A percentile compares a stretch with the other conserved stretches of the same genome.
These are phyloP conservation scores for Campylomormyrus numenius DNA, from an alignment of 2,113 vertebrate genomes.

Conservation along the genomic window DNA sequence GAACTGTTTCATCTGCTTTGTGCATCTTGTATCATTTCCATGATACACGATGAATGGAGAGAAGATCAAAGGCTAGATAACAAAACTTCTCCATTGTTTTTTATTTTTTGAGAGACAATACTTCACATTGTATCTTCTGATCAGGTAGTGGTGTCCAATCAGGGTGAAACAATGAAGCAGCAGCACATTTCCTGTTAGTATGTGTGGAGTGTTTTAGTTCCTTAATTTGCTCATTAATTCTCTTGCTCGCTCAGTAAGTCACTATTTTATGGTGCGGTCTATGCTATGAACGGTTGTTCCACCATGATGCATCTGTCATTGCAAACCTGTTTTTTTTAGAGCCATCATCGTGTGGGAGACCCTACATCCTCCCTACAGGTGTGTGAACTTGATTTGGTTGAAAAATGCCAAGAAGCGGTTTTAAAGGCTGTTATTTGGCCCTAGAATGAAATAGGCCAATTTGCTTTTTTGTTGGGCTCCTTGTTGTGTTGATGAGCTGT, in stretches of 20 bases:
- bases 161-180: neutral
- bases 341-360: neutral
- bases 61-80: neutral
- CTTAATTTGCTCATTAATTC: neutral
- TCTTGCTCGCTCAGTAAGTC: neutral
- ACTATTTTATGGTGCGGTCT: neutral
- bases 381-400: no score
- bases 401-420: no score
- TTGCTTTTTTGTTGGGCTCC: no score
- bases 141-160: neutral
- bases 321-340: neutral
- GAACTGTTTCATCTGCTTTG: neutral
- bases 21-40: neutral
- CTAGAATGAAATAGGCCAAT: no score
- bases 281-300: neutral
- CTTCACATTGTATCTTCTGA: neutral
- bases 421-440: no score
- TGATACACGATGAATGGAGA: neutral
- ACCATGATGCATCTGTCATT: neutral
- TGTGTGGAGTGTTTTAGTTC: neutral
- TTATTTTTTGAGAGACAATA: neutral
- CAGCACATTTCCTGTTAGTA: neutral
- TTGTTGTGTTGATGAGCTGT: no score
- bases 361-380: neutral
- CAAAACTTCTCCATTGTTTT: neutral